These are phyloP conservation scores for Ips typographus DNA, from an alignment of 1,140 invertebrate species.

Conservation along the genomic window DNA sequence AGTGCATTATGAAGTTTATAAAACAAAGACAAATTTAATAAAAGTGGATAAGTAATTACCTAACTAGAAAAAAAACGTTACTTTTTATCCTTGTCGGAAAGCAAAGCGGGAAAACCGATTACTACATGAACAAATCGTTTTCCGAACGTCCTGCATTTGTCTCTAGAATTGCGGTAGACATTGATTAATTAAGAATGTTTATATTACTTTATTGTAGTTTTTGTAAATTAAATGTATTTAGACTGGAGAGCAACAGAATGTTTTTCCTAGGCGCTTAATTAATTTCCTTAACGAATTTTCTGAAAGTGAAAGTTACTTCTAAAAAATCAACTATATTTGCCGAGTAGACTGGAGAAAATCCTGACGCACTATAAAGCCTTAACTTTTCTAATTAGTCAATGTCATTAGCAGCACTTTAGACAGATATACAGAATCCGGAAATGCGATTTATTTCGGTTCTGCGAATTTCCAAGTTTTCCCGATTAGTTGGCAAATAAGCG, in stretches of 20 bases:
- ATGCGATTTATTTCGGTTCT: constrained; percentile 24
- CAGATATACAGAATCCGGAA: constrained; percentile 18
- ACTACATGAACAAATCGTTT: constrained; percentile 14
- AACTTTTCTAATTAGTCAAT: constrained; percentile 31
- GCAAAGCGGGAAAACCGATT: constrained; percentile 5
- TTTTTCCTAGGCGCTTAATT: not conserved
- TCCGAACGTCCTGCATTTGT: constrained; percentile 12
- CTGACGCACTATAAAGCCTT: constrained; percentile 11
- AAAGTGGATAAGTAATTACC: constrained; percentile 2
- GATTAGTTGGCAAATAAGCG: constrained; percentile 20
- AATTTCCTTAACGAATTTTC: constrained; percentile 6
- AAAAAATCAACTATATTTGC: constrained; percentile 3
- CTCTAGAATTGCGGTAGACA: constrained; percentile 1
- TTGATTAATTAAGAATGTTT: constrained; percentile 22
- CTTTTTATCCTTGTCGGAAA: not conserved
- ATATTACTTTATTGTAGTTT: constrained; percentile 9
- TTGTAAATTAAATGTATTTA: not conserved
- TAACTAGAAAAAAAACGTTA: too few relatives aligned
- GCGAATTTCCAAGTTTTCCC: constrained; percentile 21
- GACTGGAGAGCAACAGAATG: too few relatives aligned
- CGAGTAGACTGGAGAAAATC: not conserved
- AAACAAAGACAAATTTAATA: not conserved
- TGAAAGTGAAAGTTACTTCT: constrained; percentile 15
- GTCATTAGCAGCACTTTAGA: constrained; percentile 17
- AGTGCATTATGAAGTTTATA: too few relatives aligned